A percentile compares a stretch with the other conserved stretches of the same genome.
Conservation (phyloP, 1,140 invertebrate genomes). For the Euschistus heros region DNA sequence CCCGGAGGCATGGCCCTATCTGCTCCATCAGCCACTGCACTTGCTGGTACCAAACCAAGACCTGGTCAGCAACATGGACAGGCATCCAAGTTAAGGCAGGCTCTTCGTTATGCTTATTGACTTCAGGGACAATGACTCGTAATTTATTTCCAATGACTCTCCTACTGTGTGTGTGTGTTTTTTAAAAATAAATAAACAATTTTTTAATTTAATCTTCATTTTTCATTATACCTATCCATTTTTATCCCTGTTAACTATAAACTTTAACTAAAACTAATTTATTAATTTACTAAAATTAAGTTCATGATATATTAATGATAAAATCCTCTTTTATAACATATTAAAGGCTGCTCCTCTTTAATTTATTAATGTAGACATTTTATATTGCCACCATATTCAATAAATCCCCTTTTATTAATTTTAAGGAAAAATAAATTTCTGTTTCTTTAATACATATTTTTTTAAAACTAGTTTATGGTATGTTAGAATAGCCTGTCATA, state of each 20-base stretch:
- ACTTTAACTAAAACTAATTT: background rate
- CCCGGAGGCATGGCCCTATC: conserved; percentile 38
- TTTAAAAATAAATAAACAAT: conserved; percentile 10
- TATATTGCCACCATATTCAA: too few relatives aligned
- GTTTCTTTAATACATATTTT: too few relatives aligned
- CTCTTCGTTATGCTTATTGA: background rate
- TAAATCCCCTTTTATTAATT: too few relatives aligned
- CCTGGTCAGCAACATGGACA: background rate
- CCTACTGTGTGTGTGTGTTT: background rate
- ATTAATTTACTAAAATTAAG: too few relatives aligned
- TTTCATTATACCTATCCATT: background rate
- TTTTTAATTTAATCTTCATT: conserved; percentile 5
- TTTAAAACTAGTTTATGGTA: too few relatives aligned
- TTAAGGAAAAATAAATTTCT: too few relatives aligned
- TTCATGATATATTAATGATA: too few relatives aligned
- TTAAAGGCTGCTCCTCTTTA: too few relatives aligned
- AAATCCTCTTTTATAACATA: too few relatives aligned
- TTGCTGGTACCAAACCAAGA: conserved; percentile 35
- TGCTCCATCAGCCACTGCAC: conserved; percentile 39
- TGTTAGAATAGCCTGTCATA: too few relatives aligned
- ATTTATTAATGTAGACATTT: too few relatives aligned
- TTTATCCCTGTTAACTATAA: background rate
- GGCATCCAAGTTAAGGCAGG: background rate
- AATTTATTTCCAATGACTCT: conserved; percentile 4
- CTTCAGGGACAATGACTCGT: background rate